Percentiles rank a stretch among this genome's conserved stretches.
Evolutionary conservation across 2,113 vertebrate genomes (phyloP).

Genomic region (Hippocampus mohnikei): DNA sequence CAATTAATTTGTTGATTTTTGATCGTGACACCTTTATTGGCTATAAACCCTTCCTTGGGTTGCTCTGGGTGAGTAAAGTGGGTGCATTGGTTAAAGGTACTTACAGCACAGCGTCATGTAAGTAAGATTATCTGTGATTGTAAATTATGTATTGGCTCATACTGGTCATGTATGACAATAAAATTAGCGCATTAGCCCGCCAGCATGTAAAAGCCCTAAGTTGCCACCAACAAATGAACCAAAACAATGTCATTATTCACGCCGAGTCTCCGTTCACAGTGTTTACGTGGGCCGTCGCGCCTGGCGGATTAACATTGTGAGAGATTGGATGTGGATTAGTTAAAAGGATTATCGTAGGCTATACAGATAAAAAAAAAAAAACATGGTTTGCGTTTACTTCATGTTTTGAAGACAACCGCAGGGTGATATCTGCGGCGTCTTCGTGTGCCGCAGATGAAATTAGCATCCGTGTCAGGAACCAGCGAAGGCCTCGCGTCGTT

Average conservation of each 20-base stretch:
- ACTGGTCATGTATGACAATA: slow-evolving; percentile 34
- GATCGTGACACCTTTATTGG: too few relatives aligned
- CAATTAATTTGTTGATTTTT: too few relatives aligned
- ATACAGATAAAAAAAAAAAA: slow-evolving; percentile 27
- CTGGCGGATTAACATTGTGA: slow-evolving; percentile 59
- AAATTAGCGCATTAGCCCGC: slow-evolving; percentile 22
- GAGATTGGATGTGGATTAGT: slow-evolving; percentile 69
- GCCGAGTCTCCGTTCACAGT: slow-evolving; percentile 37
- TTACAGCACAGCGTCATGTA: neutral
- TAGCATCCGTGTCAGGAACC: neutral
- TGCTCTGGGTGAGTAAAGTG: neutral
- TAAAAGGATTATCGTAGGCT: slow-evolving; percentile 68
- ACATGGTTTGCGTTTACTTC: neutral
- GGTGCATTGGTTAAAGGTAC: neutral
- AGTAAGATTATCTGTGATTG: neutral
- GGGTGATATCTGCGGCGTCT: neutral
- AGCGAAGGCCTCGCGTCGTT: neutral
- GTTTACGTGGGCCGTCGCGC: slow-evolving; percentile 48
- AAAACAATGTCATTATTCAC: slow-evolving; percentile 65
- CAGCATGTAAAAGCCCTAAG: slow-evolving; percentile 45
- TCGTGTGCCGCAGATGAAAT: neutral
- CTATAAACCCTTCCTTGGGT: too few relatives aligned
- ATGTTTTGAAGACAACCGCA: neutral
- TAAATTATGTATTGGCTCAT: slow-evolving; percentile 2
- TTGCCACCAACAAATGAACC: slow-evolving; percentile 46